Evolutionary conservation across 2,888 invertebrate genomes (phyloP).

Genomic region (Antheraea yamamai): DNA sequence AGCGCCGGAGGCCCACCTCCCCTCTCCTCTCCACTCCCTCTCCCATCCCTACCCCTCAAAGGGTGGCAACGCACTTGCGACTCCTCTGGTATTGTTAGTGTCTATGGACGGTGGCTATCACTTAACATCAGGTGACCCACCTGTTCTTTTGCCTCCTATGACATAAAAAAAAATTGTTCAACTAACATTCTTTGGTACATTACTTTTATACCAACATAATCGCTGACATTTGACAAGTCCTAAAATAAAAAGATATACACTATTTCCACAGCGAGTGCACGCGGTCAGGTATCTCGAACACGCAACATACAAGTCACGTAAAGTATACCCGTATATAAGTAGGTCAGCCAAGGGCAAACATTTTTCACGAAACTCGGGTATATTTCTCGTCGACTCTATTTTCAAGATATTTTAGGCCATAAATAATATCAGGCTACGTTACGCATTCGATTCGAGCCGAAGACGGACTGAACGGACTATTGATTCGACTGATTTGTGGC

Average conservation of each 20-base stretch:
- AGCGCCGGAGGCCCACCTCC: too few species aligned
- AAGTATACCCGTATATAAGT: constrained; percentile 38
- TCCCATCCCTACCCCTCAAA: too few species aligned
- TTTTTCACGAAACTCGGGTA: constrained; percentile 18
- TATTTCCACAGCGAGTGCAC: constrained; percentile 24
- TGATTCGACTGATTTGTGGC: not conserved
- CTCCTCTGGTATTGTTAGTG: too few species aligned
- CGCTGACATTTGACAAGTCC: not conserved
- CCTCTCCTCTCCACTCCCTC: too few species aligned
- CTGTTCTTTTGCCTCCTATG: too few species aligned
- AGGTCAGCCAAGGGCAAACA: constrained; percentile 33
- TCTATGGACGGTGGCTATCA: too few species aligned
- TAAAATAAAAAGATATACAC: constrained; percentile 7
- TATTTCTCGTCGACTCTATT: constrained; percentile 12
- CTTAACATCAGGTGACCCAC: too few species aligned
- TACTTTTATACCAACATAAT: not conserved
- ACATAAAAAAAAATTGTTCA: not conserved
- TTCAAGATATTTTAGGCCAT: not conserved
- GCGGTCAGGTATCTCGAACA: constrained; percentile 35
- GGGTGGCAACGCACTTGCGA: too few species aligned
- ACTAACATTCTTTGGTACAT: not conserved
- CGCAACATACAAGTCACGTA: constrained; percentile 43
- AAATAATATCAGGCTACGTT: not conserved
- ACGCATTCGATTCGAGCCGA: not conserved
- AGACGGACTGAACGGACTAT: not conserved